Evolutionary conservation across 2,888 invertebrate species (phyloP), one percentile per base, ranked within the genome.

Genomic region (Blera fallax): DNA sequence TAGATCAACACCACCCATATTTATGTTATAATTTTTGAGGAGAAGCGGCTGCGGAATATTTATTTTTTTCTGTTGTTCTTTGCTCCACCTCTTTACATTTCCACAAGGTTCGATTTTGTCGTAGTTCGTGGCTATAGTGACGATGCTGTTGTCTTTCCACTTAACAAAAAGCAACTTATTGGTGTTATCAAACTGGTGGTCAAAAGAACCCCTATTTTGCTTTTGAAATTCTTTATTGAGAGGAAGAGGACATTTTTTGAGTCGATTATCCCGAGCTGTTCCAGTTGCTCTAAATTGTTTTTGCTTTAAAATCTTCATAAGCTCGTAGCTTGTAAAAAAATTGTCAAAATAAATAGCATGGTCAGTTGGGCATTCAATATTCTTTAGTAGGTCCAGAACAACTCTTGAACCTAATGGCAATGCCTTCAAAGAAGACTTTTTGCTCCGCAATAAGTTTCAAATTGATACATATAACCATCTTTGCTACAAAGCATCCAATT

Each of bases 31-130:
- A 2, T 24, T 4, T 2, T 2, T 4, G 24, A 24, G 2, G 2
- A 3, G 24, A 3, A 3, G 2, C 4, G 24, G 24, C 4, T 24
- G 24, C 4, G 2, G 2, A 0, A 65, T n/a, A 40, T 5, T 70
- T 43, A 67, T 37, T 67, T 67, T 80, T 43, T 34, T 24, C 50
- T 67, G 73, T 64, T 8, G 34, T 16, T 11, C 56, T 54, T 52
- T 70, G 18, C 45, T 43, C 77, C 77, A 64, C 48, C 79, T 64
- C 14, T 72, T 79, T 37, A 79, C 79, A 11, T 40, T 73, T 67
- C 67, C 11, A 58, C 73, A 60, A 24, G 73, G 67, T 50, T 80
- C 48, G 21, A 80, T 67, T 34, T 52, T 50, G 27, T 73, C 65
- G 67, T 67, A 80, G 48, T 73, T 24, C 4, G 24, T 3, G 2